Evolutionary conservation across 2,113 vertebrate species (phyloP).

Genomic region (Chunga burmeisteri): DNA sequence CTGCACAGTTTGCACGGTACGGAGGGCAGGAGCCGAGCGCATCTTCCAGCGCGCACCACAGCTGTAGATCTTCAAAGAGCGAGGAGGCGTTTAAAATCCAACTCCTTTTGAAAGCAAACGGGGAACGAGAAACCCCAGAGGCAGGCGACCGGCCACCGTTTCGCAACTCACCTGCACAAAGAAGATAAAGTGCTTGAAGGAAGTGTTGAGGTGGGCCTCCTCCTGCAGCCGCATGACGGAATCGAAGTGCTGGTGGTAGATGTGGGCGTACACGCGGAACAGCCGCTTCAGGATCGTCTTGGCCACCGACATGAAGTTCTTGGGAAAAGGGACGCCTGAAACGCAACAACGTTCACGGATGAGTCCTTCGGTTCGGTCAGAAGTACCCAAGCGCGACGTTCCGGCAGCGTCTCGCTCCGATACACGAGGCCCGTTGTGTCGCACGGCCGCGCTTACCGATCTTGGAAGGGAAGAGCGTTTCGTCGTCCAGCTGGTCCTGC

Average conservation of each 20-base stretch:
- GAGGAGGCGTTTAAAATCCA: fast-evolving
- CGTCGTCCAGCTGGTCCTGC: slow-evolving; percentile 96
- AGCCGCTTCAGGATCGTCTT: slow-evolving; percentile 96
- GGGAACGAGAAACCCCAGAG: not conserved
- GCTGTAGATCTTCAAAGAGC: not conserved
- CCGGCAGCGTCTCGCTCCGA: fast-evolving
- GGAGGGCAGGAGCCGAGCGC: fast-evolving
- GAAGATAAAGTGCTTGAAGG: slow-evolving; percentile 99
- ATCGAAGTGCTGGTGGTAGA: slow-evolving; percentile 98
- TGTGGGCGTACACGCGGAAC: slow-evolving; percentile 94
- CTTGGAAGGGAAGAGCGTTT: slow-evolving; percentile 97
- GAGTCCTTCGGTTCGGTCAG: fast-evolving
- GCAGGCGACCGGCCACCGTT: fast-evolving
- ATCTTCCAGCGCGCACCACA: fast-evolving
- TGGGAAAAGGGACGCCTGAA: slow-evolving; percentile 92
- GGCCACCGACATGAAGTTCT: slow-evolving; percentile 97
- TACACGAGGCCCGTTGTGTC: fast-evolving
- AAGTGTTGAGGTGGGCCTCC: slow-evolving; percentile 97
- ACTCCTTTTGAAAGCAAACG: fast-evolving
- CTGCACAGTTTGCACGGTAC: fast-evolving
- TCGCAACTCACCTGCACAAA: slow-evolving; percentile 87
- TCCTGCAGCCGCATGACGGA: slow-evolving; percentile 96
- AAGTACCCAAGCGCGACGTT: fast-evolving
- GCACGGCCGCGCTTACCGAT: slow-evolving; percentile 77
- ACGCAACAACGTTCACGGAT: fast-evolving